Evolutionary conservation across 2,888 invertebrate genomes (phyloP).

Genomic region (Trichopoda pennipes): DNA sequence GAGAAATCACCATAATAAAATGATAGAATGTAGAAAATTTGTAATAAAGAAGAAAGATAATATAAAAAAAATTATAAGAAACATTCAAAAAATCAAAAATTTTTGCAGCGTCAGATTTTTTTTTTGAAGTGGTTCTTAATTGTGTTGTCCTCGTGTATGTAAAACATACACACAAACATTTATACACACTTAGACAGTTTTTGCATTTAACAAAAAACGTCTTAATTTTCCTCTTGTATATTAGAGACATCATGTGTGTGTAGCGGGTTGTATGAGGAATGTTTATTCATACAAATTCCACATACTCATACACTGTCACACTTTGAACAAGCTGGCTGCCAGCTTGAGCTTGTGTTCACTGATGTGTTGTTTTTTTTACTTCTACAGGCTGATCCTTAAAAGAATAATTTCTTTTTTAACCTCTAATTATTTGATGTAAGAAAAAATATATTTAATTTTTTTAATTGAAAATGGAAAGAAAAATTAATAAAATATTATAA

Average conservation of each 20-base stretch:
- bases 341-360: neutral
- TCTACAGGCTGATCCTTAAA: neutral
- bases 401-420: neutral
- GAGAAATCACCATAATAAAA: conserved; percentile 54
- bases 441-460: too few species aligned
- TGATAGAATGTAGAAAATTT: conserved; percentile 64
- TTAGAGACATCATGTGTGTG: conserved; percentile 17
- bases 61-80: conserved; percentile 44
- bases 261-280: conserved; percentile 56
- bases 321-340: too few species aligned
- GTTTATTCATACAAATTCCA: conserved; percentile 32
- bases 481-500: too few species aligned
- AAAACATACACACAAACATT: conserved; percentile 11
- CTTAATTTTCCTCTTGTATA: conserved; percentile 49
- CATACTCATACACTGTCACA: conserved; percentile 17
- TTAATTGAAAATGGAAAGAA: too few species aligned
- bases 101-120: conserved; percentile 79
- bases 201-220: conserved; percentile 29
- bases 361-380: neutral
- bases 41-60: conserved; percentile 54
- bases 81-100: conserved; percentile 75
- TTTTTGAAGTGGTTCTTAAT: conserved; percentile 72
- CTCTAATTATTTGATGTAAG: too few species aligned
- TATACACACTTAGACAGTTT: conserved; percentile 31
- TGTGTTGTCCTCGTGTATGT: conserved; percentile 71